A percentile compares a stretch with the other conserved stretches of the same genome.
phyloP scores from a whole-genome alignment of 2,888 invertebrate species.

The Tinea pellionella region DNA sequence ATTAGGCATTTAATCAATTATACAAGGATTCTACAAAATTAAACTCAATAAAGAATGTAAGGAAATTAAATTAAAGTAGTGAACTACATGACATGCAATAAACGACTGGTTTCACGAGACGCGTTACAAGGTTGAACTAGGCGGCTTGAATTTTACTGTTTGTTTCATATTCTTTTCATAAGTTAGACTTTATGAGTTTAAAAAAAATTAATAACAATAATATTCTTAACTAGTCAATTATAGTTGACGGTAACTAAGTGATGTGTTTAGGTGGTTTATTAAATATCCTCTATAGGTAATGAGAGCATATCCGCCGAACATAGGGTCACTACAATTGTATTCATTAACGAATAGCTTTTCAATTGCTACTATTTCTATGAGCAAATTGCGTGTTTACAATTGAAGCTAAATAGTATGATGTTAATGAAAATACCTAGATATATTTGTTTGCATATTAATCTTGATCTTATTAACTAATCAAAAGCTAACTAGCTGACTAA shows the following conservation, averaged over 20 bases:
- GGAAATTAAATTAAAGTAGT: neutral
- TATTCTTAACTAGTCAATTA: neutral
- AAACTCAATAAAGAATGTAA: neutral
- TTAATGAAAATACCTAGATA: neutral
- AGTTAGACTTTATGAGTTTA: too few relatives aligned
- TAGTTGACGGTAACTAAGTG: neutral
- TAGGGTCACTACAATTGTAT: constrained; percentile 14
- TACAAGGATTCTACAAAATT: neutral
- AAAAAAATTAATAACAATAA: too few relatives aligned
- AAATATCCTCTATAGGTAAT: constrained; percentile 12
- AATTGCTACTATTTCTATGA: constrained; percentile 7
- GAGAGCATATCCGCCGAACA: constrained; percentile 11
- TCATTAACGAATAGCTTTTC: constrained; percentile 14
- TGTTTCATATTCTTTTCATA: too few relatives aligned
- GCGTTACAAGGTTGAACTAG: too few relatives aligned
- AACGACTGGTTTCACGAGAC: too few relatives aligned
- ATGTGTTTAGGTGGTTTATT: constrained; percentile 7
- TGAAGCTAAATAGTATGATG: neutral
- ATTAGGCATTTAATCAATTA: neutral
- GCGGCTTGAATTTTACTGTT: too few relatives aligned
- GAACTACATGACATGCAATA: neutral
- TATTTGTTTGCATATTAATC: too few relatives aligned
- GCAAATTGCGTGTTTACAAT: neutral
- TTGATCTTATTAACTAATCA: too few relatives aligned
- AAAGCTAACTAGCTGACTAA: too few relatives aligned